Percentiles rank a stretch among this genome's conserved stretches.
Conservation (phyloP, 2,113 vertebrate species). For the Amia ocellicauda region DNA sequence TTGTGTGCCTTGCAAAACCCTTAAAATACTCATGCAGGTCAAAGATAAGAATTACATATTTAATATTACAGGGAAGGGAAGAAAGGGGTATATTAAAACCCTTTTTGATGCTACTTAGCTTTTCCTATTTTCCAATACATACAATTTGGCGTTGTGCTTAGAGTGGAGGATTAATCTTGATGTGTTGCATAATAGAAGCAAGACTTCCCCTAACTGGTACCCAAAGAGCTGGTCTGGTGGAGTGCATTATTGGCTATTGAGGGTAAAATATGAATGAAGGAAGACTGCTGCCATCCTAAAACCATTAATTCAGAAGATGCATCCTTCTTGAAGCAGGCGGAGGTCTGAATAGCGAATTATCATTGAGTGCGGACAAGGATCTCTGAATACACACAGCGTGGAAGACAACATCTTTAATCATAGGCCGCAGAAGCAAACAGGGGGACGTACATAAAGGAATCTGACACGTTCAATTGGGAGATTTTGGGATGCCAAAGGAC, state of each 20-base stretch:
- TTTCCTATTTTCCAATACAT: background rate
- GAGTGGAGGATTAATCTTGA: background rate
- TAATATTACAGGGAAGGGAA: no score
- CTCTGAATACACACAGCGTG: background rate
- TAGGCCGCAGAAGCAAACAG: no score
- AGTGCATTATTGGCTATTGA: no score
- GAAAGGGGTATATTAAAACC: no score
- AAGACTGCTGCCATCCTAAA: background rate
- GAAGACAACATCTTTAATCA: no score
- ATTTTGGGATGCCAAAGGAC: no score
- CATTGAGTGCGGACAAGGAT: background rate
- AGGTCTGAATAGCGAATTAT: background rate
- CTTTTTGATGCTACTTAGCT: background rate
- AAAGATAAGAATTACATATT: no score
- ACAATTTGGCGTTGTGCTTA: background rate
- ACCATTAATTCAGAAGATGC: background rate
- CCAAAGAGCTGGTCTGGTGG: background rate
- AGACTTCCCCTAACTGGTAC: background rate
- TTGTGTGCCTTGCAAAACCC: no score
- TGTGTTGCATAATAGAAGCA: background rate
- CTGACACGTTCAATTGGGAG: no score
- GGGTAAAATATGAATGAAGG: background rate
- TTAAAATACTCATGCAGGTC: no score
- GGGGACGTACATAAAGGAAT: no score
- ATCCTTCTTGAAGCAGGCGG: no score